These are phyloP conservation scores for Casuarius casuarius DNA, from an alignment of 2,113 vertebrate genomes.

Conservation along the genomic window DNA sequence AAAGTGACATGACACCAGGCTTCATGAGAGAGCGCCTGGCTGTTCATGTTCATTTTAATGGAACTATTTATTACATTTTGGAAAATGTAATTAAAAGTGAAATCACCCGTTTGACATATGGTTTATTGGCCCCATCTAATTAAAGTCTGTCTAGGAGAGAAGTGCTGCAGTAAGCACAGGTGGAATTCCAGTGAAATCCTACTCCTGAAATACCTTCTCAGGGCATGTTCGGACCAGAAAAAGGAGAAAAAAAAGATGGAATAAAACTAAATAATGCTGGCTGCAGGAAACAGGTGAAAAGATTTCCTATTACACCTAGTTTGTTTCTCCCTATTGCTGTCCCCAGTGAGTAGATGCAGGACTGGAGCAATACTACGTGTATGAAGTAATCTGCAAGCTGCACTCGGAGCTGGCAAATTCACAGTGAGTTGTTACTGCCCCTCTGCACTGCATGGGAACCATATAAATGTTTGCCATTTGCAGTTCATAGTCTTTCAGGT, in stretches of 20 bases:
- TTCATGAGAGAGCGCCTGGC: neutral
- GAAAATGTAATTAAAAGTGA: constrained; percentile 24
- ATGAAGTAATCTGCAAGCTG: neutral
- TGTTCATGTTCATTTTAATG: neutral
- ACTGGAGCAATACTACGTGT: neutral
- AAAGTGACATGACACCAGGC: neutral
- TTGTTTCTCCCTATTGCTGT: neutral
- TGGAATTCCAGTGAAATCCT: constrained; percentile 5
- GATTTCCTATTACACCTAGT: neutral
- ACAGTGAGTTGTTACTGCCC: neutral
- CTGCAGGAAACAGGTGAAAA: constrained; percentile 1
- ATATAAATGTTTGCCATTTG: neutral
- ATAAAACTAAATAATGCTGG: neutral
- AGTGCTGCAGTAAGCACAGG: accelerated
- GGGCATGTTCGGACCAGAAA: neutral
- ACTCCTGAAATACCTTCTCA: neutral
- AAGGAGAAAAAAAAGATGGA: neutral
- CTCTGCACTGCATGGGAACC: neutral
- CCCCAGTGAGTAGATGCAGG: neutral
- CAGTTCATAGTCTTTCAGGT: neutral
- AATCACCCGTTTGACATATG: neutral
- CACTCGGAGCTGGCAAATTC: neutral
- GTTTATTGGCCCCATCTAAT: neutral
- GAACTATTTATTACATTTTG: neutral
- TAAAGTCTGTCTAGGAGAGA: neutral